phyloP scores from a whole-genome alignment of 2,113 vertebrate genomes.

The Bettongia penicillata region DNA sequence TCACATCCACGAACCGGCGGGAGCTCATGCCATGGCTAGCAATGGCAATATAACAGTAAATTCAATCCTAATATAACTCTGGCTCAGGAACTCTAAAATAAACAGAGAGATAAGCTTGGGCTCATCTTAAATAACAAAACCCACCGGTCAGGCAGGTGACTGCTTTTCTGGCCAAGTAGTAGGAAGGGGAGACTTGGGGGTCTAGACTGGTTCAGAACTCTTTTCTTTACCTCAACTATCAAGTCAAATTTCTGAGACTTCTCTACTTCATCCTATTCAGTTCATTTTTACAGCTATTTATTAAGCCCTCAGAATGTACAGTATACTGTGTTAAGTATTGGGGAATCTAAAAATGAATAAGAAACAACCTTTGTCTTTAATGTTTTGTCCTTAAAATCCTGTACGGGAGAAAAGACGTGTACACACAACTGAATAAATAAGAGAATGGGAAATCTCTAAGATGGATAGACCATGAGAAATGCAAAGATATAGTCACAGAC shows the following conservation, averaged over 20 bases:
- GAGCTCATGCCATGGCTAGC: neutral
- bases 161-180: neutral
- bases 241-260: neutral
- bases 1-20: slow-evolving; percentile 15
- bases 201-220: slow-evolving; percentile 4
- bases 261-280: neutral
- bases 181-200: neutral
- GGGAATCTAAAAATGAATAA: neutral
- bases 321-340: neutral
- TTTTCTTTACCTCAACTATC: slow-evolving; percentile 39
- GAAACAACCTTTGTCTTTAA: neutral
- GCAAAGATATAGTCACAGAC: neutral
- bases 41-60: neutral
- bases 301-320: neutral
- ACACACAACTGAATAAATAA: neutral
- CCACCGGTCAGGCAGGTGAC: neutral
- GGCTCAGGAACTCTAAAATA: slow-evolving; percentile 1
- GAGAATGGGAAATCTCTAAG: neutral
- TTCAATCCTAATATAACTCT: neutral
- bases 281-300: neutral
- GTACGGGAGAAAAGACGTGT: neutral
- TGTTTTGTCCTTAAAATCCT: neutral
- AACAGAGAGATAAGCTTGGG: slow-evolving; percentile 20
- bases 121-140: neutral
- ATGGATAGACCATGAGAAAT: neutral